Evolutionary conservation across 2,797 vertebrate genomes (phyloP), one percentile per base, ranked within the genome.

Genomic region (Propithecus perrieri): DNA sequence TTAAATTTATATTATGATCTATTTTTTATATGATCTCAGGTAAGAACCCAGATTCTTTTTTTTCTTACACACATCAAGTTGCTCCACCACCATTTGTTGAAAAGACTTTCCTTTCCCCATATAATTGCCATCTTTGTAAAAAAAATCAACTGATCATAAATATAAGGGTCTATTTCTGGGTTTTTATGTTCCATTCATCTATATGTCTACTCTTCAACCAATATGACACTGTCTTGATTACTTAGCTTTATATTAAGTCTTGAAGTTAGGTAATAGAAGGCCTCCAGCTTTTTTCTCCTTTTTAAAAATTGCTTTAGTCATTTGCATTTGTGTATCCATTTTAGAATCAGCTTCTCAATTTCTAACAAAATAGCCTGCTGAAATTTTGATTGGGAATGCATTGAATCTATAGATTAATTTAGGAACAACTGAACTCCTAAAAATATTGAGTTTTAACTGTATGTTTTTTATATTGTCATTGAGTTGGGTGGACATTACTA

Each of bases 91-190:
- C 2, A 67, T 41, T 87, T 93, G 28, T 46, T 72, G 2, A 91
- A 80, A 92, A 59, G 18, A 55, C 18, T 13, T 91, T 55, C 5
- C 80, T 88, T 80, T 83, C 28, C 35, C 65, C 55, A 76, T 53
- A 46, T 33, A 89, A 95, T n/a, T 89, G 17, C n/a, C 46, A 33
- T 53, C 46, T 81, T 81, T 89, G n/a, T 46, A 72, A 96, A 96
- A 96, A 96, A 93, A 76, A n/a, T 48, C 59, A 83, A 50, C 5
- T 26, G 4, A 57, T 48, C 33, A 57, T 55, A 59, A 85, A 63
- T 17, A 43, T 26, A 69, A 78, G 22, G 9, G 2, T 67, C 43
- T 46, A n/a, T 84, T 57, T 69, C 24, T 81, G 26, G 48, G 67
- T 28, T 79, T 74, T 86, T 90, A 11, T 76, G 3, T 48, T 65